Percentiles rank a stretch among this genome's conserved stretches.
phyloP scores from a whole-genome alignment of 2,113 vertebrate genomes.

The Glaucomys volans region DNA sequence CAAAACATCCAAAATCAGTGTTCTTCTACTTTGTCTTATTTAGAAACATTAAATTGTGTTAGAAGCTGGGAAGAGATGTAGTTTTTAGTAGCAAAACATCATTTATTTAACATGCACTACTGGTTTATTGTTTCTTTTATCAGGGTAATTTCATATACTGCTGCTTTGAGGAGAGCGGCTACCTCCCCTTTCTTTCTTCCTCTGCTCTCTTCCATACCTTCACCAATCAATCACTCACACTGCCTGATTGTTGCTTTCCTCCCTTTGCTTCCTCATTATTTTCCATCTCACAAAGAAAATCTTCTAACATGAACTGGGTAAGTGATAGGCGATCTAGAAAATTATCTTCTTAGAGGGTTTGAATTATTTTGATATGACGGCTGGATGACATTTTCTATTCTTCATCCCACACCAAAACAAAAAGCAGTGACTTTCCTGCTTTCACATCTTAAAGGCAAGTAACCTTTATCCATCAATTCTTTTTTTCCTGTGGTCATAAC shows the following conservation, averaged over 20 bases:
- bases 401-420: neutral
- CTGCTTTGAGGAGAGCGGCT: neutral
- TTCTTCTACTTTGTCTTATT: constrained; percentile 47
- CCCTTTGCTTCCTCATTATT: neutral
- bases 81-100: constrained; percentile 65
- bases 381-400: neutral
- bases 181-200: neutral
- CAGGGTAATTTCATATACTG: constrained; percentile 46
- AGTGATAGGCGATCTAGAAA: constrained; percentile 17
- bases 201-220: neutral
- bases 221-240: neutral
- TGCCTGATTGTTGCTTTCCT: neutral
- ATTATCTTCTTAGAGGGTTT: neutral
- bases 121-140: constrained; percentile 55
- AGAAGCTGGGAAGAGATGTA: constrained; percentile 17
- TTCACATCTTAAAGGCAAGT: constrained; percentile 7
- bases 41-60: constrained; percentile 36
- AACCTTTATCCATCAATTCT: constrained; percentile 13
- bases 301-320: neutral
- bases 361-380: neutral
- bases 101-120: constrained; percentile 48
- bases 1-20: neutral
- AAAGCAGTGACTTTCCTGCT: neutral
- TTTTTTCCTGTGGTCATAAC: neutral
- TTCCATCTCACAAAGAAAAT: neutral